A percentile compares a stretch with the other conserved stretches of the same genome.
Evolutionary conservation across 2,888 invertebrate genomes (phyloP).

Genomic region (Tetragonisca angustula): DNA sequence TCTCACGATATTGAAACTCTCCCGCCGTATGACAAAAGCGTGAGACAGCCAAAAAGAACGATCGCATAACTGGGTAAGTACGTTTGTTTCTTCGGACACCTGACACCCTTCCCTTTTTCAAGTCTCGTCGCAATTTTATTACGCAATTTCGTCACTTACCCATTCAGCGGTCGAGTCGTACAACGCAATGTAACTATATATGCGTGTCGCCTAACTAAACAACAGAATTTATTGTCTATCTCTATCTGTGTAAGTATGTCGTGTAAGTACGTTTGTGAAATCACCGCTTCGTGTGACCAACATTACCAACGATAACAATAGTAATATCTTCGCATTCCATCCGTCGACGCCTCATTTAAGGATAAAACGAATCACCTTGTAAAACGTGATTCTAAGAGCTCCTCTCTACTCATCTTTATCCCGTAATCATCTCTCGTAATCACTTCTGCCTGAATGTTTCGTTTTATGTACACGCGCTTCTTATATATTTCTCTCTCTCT

Average conservation of each 20-base stretch:
- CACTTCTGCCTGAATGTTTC: conserved; percentile 28
- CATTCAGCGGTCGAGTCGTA: conserved; percentile 37
- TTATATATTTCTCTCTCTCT: conserved; percentile 22
- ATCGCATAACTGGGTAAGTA: conserved; percentile 44
- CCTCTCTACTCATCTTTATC: conserved; percentile 24
- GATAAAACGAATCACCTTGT: conserved; percentile 17
- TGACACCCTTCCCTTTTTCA: no score
- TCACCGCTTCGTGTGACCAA: conserved; percentile 63
- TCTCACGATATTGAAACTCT: background rate
- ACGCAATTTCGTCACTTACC: conserved; percentile 22
- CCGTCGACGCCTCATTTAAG: conserved; percentile 29
- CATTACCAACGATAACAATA: conserved; percentile 65
- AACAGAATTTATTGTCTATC: conserved; percentile 77
- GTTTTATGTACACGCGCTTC: conserved; percentile 41
- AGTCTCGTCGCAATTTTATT: background rate
- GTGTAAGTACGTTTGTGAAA: conserved; percentile 43
- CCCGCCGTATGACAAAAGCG: conserved; percentile 8
- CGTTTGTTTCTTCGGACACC: background rate
- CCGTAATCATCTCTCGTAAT: conserved; percentile 4
- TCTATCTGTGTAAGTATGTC: conserved; percentile 45
- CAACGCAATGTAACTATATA: conserved; percentile 47
- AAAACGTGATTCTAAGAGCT: conserved; percentile 21
- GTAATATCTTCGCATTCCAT: conserved; percentile 26
- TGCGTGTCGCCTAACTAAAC: conserved; percentile 59
- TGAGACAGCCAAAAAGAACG: conserved; percentile 42